Conservation (phyloP, 2,113 vertebrate species). For the Lepisosteus oculatus region DNA sequence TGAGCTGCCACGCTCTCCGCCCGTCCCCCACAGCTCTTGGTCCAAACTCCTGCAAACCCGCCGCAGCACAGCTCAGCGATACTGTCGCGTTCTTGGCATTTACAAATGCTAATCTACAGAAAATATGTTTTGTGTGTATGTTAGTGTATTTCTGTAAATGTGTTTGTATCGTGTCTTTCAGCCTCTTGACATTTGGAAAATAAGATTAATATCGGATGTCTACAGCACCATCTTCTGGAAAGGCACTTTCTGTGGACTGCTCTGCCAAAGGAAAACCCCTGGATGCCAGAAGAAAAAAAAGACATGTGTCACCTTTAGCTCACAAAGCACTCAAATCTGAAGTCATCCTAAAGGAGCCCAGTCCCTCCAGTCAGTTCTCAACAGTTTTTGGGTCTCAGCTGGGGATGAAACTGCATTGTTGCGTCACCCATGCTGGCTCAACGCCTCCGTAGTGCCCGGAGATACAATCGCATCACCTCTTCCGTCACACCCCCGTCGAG, state of each 20-base stretch:
- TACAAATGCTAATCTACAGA: slow-evolving; percentile 45
- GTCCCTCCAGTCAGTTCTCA: background rate
- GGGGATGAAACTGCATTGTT: too few relatives aligned
- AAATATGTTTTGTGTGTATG: slow-evolving; percentile 25
- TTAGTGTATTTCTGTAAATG: slow-evolving; percentile 19
- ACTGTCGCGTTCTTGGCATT: slow-evolving; percentile 73
- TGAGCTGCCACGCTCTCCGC: slow-evolving; percentile 33
- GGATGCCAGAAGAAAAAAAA: background rate
- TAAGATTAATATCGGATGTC: slow-evolving; percentile 60
- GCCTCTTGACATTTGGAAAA: slow-evolving; percentile 65
- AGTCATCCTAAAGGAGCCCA: background rate
- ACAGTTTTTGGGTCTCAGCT: too few relatives aligned
- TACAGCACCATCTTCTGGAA: slow-evolving; percentile 94
- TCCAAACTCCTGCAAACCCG: slow-evolving; percentile 71
- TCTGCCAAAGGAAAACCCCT: slow-evolving; percentile 33
- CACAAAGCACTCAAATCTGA: background rate
- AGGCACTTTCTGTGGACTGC: slow-evolving; percentile 94
- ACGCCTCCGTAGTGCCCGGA: too few relatives aligned
- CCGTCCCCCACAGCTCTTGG: slow-evolving; percentile 55
- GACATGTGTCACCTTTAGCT: background rate
- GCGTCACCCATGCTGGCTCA: too few relatives aligned
- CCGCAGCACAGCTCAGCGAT: slow-evolving; percentile 65
- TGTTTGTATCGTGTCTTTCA: slow-evolving; percentile 45
- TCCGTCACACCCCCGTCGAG: too few relatives aligned
- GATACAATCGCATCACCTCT: too few relatives aligned